phyloP scores from a whole-genome alignment of 2,113 vertebrate genomes.

The Cyphomyrus plagiostoma region DNA sequence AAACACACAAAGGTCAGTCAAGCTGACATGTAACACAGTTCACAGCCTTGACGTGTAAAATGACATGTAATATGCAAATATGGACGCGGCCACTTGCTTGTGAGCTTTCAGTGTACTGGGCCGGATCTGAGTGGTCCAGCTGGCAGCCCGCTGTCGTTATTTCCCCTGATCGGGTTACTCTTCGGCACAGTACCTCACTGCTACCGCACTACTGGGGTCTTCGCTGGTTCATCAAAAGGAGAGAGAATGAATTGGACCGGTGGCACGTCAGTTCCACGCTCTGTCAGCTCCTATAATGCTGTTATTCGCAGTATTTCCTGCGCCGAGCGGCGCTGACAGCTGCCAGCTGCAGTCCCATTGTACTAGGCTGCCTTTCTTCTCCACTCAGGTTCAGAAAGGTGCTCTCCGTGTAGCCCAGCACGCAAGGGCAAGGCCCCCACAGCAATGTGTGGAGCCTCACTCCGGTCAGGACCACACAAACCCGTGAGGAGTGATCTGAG shows the following conservation, averaged over 20 bases:
- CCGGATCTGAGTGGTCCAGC: not conserved
- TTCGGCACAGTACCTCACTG: no score
- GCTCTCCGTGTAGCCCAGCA: not conserved
- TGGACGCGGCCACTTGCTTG: not conserved
- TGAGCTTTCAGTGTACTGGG: not conserved
- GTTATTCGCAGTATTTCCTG: not conserved
- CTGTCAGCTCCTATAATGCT: not conserved
- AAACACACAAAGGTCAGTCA: not conserved
- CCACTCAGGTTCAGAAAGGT: not conserved
- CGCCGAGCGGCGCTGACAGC: not conserved
- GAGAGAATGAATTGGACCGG: not conserved
- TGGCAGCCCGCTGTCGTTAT: constrained; percentile 1
- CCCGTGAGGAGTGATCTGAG: not conserved
- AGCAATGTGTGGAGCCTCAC: not conserved
- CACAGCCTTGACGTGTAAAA: not conserved
- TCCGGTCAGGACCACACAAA: not conserved
- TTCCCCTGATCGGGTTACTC: not conserved
- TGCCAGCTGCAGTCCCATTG: not conserved
- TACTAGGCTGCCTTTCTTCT: not conserved
- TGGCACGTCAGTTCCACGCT: not conserved
- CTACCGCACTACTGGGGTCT: not conserved
- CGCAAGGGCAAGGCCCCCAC: not conserved
- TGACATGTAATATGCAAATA: no score
- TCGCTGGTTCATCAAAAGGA: not conserved
- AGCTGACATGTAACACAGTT: not conserved